Evolutionary conservation across 2,888 invertebrate species (phyloP).

Genomic region (Parnassius glacialis): DNA sequence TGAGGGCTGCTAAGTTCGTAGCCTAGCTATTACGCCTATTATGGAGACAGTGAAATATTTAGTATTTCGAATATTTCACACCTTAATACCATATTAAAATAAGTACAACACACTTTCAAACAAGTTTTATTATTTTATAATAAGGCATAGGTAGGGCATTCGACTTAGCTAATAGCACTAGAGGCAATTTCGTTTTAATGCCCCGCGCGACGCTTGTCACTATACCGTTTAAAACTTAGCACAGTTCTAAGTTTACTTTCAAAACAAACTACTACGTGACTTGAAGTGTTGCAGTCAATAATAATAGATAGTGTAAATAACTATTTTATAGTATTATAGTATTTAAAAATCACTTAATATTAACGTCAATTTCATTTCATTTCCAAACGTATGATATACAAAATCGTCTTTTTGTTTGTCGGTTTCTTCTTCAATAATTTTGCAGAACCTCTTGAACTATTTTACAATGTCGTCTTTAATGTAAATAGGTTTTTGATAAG

Average conservation of each 20-base stretch:
- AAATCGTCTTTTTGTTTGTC: too few relatives aligned
- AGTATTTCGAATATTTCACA: neutral
- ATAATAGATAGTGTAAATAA: slow-evolving; percentile 10
- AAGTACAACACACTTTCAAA: neutral
- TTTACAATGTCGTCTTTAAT: too few relatives aligned
- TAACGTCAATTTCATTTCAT: too few relatives aligned
- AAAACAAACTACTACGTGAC: neutral
- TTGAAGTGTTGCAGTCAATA: slow-evolving; percentile 21
- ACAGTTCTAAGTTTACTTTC: slow-evolving; percentile 11
- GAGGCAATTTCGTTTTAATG: neutral
- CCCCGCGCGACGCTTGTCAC: neutral
- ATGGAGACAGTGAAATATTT: neutral
- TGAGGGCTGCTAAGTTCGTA: too few relatives aligned
- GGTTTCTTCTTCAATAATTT: too few relatives aligned
- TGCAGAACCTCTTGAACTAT: too few relatives aligned
- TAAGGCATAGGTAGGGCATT: neutral
- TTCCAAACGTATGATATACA: too few relatives aligned
- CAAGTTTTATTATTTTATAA: neutral
- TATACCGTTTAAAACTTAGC: neutral
- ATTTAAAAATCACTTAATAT: too few relatives aligned
- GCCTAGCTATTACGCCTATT: neutral
- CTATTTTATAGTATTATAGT: too few relatives aligned
- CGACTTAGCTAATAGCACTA: neutral
- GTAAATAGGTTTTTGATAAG: too few relatives aligned
- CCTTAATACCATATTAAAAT: too few relatives aligned